Conservation (phyloP, 1,140 invertebrate species). For the Diorhabda elongata region DNA sequence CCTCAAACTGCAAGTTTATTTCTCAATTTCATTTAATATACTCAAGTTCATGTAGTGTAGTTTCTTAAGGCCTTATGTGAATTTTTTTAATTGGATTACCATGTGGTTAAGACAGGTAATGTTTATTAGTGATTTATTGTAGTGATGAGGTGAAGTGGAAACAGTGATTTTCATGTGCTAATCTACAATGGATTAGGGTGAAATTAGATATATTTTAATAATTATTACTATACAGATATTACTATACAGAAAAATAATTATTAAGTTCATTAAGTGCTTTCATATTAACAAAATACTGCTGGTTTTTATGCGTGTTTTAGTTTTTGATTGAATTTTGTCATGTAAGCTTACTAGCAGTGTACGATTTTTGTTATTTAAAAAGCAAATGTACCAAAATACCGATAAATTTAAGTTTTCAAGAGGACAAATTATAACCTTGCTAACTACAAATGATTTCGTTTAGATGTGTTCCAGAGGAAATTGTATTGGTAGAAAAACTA, state of each 20-base stretch:
- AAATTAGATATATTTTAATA: background rate
- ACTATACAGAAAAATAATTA: background rate
- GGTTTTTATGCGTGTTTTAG: background rate
- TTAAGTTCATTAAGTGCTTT: background rate
- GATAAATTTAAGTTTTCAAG: too few relatives aligned
- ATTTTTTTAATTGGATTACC: conserved; percentile 34
- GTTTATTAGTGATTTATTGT: conserved; percentile 25
- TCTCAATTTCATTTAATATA: conserved; percentile 31
- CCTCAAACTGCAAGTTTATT: conserved; percentile 29
- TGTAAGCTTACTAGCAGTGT: too few relatives aligned
- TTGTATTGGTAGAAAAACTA: too few relatives aligned
- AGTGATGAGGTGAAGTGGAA: background rate
- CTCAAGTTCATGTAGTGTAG: conserved; percentile 32
- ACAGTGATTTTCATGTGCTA: background rate
- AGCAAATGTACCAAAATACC: too few relatives aligned
- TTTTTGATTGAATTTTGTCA: too few relatives aligned
- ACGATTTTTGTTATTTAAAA: too few relatives aligned
- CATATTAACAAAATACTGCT: background rate
- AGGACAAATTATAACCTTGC: too few relatives aligned
- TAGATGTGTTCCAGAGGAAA: too few relatives aligned
- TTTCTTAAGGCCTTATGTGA: conserved; percentile 26
- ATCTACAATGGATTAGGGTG: background rate
- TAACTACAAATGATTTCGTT: too few relatives aligned
- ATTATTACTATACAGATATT: background rate
- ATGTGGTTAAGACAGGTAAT: conserved; percentile 37